Evolutionary conservation across 2,113 vertebrate genomes (phyloP), one percentile per base, ranked within the genome.

Genomic region (Pandion haliaetus): DNA sequence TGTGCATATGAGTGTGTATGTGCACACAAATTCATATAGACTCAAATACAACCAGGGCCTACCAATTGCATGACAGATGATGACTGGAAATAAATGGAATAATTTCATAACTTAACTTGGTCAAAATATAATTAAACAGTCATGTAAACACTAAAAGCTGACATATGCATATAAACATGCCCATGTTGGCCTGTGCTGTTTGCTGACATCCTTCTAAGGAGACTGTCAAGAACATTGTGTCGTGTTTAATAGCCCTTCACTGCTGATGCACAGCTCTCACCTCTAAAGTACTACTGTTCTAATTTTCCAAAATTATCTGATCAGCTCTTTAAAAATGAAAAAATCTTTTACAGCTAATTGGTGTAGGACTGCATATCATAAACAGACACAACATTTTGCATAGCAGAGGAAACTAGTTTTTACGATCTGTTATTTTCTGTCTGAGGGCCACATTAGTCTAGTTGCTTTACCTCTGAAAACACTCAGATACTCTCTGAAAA

Each of bases 181-280:
- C 23, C 17, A 57, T 72, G n/a, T 5, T 18, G 32, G 45, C 21
- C 40, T 44, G 24, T 16, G 36, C 16, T 66, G 16, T 72, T 57
- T 54, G 9, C 36, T 66, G 34, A 10, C 36, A 61, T 44, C 18
- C 29, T 93, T 88, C 17, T 28, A 70, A 69, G 34, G 0, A 81
- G 14, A 54, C 6, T 1, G 2, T 8, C 1, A 4, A 16, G 67
- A 86, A 69, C 29, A 59, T 5, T 0, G 1, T 24, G 4, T 50
- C 50, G 70, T 40, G 2, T 59, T 78, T 59, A 90, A 82, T 6
- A 88, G 32, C 32, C 19, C 15, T 63, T 34, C 17, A 16, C 14
- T 44, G 36, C 16, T 40, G 54, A 74, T 50, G 12, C 42, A 79
- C 11, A 76, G 19, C 20, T 67, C 47, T 76, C 25, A 65, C 12